phyloP scores from a whole-genome alignment of 2,113 vertebrate species.

The Phalacrocorax carbo region DNA sequence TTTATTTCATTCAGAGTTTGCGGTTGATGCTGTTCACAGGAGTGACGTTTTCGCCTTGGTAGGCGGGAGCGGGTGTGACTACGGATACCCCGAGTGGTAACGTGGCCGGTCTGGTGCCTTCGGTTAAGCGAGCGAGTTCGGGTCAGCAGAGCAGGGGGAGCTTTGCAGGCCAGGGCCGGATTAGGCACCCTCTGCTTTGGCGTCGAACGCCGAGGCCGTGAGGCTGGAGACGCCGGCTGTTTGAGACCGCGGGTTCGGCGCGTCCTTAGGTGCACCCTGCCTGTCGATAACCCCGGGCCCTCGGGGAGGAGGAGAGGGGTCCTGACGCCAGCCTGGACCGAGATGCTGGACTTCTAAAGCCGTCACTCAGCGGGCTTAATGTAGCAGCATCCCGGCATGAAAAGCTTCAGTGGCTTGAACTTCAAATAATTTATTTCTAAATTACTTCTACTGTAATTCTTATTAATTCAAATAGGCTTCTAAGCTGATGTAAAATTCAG shows the following conservation, averaged over 20 bases:
- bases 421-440: conserved; percentile 83
- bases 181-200: neutral
- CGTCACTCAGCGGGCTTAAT: conserved; percentile 10
- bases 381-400: conserved; percentile 44
- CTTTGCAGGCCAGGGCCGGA: neutral
- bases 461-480: conserved; percentile 80
- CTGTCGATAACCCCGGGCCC: neutral
- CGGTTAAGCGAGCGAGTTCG: neutral
- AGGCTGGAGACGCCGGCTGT: neutral
- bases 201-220: neutral
- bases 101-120: neutral
- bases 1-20: neutral
- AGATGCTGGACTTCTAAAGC: neutral
- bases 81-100: neutral
- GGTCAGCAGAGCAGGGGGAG: conserved; percentile 5
- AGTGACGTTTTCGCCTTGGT: neutral
- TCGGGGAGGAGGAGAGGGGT: neutral
- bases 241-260: neutral
- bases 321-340: neutral
- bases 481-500: conserved; percentile 76
- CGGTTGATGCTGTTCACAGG: neutral
- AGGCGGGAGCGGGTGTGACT: neutral
- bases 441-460: conserved; percentile 81
- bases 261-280: neutral
- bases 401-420: conserved; percentile 69